These are phyloP conservation scores for Phycodurus eques DNA, from an alignment of 2,113 vertebrate genomes.

Conservation along the genomic window DNA sequence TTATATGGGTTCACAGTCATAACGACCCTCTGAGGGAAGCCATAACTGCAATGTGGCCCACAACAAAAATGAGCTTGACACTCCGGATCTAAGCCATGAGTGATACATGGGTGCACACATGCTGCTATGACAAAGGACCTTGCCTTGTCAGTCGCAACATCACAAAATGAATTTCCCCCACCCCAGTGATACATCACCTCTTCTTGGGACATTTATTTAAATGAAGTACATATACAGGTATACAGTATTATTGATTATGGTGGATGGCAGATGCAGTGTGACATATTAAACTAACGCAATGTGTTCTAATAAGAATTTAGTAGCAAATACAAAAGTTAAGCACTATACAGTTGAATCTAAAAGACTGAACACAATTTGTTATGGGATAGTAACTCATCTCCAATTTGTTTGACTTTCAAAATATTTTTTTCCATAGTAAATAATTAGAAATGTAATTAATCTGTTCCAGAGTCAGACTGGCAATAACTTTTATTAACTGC, in stretches of 20 bases:
- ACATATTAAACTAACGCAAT: background rate
- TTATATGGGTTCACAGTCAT: no score
- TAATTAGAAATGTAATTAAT: no score
- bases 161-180: slow-evolving; percentile 28
- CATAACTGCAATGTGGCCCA: no score
- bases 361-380: no score
- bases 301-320: background rate
- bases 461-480: no score
- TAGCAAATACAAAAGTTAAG: background rate
- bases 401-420: no score
- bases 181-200: slow-evolving; percentile 1
- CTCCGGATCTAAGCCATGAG: slow-evolving; percentile 14
- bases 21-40: no score
- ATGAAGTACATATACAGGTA: background rate
- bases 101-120: slow-evolving; percentile 42
- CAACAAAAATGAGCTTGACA: no score
- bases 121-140: slow-evolving; percentile 33
- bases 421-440: no score
- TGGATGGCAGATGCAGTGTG: background rate
- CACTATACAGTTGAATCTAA: no score
- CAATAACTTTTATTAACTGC: no score
- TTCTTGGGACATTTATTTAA: slow-evolving; percentile 12
- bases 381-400: no score
- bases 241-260: slow-evolving; percentile 2
- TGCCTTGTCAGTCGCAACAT: slow-evolving; percentile 24